Evolutionary conservation across 2,797 vertebrate genomes (phyloP).

Genomic region (Ceryle rudis): DNA sequence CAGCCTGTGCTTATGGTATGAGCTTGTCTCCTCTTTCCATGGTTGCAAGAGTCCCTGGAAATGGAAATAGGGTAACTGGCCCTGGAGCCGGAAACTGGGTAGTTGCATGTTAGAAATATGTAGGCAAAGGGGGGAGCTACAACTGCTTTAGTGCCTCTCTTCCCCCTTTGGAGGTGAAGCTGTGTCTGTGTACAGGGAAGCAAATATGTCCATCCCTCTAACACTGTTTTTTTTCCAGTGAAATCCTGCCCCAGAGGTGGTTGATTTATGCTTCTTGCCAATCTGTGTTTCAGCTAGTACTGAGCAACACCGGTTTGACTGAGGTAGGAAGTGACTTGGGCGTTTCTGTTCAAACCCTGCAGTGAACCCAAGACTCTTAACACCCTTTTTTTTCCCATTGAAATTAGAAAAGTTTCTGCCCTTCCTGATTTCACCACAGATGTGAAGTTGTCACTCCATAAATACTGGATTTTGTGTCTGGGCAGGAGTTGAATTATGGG

Average conservation of each 20-base stretch:
- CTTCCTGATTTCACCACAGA: background rate
- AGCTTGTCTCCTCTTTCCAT: background rate
- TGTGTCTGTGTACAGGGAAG: background rate
- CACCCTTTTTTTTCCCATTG: background rate
- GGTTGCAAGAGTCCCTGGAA: background rate
- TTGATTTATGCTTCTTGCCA: background rate
- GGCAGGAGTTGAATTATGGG: slow-evolving; percentile 4
- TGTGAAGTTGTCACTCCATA: slow-evolving; percentile 1
- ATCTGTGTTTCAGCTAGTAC: background rate
- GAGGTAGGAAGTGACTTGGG: background rate
- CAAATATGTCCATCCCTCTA: background rate
- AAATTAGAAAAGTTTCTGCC: background rate
- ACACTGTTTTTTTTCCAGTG: background rate
- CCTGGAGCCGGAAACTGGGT: background rate
- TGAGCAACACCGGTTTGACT: background rate
- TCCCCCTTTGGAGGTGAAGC: background rate
- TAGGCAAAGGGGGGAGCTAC: background rate
- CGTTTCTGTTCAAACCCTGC: background rate
- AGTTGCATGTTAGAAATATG: background rate
- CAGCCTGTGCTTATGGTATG: rapidly evolving
- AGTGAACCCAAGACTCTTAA: background rate
- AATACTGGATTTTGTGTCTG: slow-evolving; percentile 18
- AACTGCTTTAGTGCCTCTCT: background rate
- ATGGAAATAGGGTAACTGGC: background rate
- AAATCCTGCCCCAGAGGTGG: background rate